Conservation (phyloP, 2,113 vertebrate genomes). For the Sitta europaea region DNA sequence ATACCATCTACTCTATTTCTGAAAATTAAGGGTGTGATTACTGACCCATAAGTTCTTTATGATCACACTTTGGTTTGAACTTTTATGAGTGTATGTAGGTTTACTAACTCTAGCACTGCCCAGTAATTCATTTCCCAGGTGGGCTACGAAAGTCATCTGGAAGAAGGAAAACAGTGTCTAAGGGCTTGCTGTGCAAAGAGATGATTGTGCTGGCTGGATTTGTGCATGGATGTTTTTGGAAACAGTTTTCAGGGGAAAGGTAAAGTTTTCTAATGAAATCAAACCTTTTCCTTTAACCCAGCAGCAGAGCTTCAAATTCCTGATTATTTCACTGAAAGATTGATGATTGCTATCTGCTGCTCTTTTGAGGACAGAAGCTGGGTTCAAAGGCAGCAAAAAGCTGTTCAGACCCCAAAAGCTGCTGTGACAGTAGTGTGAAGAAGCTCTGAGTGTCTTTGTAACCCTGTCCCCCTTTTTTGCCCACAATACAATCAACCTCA, state of each 20-base stretch:
- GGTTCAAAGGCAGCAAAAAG: neutral
- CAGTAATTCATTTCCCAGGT: constrained; percentile 41
- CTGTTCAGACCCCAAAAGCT: neutral
- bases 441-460: neutral
- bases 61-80: constrained; percentile 15
- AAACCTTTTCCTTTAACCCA: neutral
- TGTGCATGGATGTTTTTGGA: neutral
- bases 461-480: neutral
- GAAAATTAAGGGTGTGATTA: constrained; percentile 23
- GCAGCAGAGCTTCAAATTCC: neutral
- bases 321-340: neutral
- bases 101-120: constrained; percentile 25
- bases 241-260: neutral
- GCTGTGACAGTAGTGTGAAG: neutral
- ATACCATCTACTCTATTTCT: neutral
- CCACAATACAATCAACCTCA: neutral
- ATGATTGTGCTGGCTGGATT: neutral
- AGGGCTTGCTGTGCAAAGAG: neutral
- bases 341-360: neutral
- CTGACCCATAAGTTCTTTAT: constrained; percentile 31
- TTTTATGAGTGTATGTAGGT: neutral
- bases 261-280: neutral
- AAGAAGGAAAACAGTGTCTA: constrained; percentile 10
- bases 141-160: neutral
- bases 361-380: neutral